Conservation (phyloP, 2,888 invertebrate genomes). For the Amphipoea oculea region DNA sequence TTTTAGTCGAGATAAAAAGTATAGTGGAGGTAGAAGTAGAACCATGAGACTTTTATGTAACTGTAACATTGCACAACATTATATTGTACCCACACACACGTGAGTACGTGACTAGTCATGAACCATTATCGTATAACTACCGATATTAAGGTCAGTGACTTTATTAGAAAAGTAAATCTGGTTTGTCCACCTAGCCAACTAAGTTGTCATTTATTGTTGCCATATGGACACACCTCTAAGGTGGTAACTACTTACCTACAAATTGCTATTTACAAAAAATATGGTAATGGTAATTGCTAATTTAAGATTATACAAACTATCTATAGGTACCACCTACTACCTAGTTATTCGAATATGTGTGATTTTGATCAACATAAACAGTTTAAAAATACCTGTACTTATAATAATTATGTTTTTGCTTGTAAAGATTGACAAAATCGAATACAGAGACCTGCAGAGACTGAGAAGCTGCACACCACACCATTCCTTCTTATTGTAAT, state of each 20-base stretch:
- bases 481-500: background rate
- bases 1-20: background rate
- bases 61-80: slow-evolving; percentile 28
- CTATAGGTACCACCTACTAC: background rate
- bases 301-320: background rate
- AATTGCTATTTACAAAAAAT: background rate
- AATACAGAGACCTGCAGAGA: background rate
- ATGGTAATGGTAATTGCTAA: background rate
- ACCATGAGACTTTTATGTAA: background rate
- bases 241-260: background rate
- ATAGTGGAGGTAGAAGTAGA: background rate
- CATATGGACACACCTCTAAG: slow-evolving; percentile 14
- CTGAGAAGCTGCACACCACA: background rate
- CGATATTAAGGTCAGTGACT: slow-evolving; percentile 62
- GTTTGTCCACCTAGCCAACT: slow-evolving; percentile 30
- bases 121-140: slow-evolving; percentile 18
- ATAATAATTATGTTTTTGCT: background rate
- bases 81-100: background rate
- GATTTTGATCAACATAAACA: background rate
- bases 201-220: slow-evolving; percentile 19
- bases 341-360: background rate
- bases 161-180: slow-evolving; percentile 53
- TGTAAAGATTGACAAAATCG: background rate
- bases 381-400: background rate
- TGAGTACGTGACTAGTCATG: slow-evolving; percentile 19